phyloP scores from a whole-genome alignment of 1,140 invertebrate genomes.

The Cydia strobilella region DNA sequence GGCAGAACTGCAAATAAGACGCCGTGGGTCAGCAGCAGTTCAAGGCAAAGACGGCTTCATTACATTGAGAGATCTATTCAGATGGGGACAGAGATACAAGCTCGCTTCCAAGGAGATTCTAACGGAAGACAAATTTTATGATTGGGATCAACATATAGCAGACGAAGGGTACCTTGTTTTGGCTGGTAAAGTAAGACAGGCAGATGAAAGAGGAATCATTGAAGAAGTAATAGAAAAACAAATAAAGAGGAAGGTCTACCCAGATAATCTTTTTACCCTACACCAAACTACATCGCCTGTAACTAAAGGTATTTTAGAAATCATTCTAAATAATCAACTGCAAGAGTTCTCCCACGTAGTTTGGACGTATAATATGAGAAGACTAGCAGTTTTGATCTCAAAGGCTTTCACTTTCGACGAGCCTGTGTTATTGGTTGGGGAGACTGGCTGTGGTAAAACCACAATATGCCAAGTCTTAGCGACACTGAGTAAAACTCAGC shows the following conservation, averaged over 20 bases:
- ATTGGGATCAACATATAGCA: conserved; percentile 98
- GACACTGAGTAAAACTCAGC: conserved; percentile 82
- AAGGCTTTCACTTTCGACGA: conserved; percentile 96
- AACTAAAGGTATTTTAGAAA: conserved; percentile 86
- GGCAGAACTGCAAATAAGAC: conserved; percentile 91
- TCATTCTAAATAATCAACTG: conserved; percentile 81
- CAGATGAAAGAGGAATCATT: conserved; percentile 89
- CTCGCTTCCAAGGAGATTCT: conserved; percentile 81
- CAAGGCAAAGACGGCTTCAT: conserved; percentile 97
- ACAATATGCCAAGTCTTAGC: conserved; percentile 96
- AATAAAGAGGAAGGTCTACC: conserved; percentile 89
- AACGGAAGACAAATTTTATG: conserved; percentile 86
- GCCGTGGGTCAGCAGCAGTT: conserved; percentile 93
- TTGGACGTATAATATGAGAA: conserved; percentile 95
- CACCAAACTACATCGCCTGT: conserved; percentile 88
- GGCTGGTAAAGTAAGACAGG: conserved; percentile 94
- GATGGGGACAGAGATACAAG: conserved; percentile 98
- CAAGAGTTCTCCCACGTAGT: conserved; percentile 90
- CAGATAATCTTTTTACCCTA: conserved; percentile 89
- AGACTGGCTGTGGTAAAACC: conserved; percentile 99
- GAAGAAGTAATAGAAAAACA: conserved; percentile 90
- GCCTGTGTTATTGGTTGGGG: conserved; percentile 97
- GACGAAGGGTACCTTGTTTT: conserved; percentile 98
- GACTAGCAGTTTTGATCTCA: conserved; percentile 94
- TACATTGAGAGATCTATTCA: conserved; percentile 96